phyloP scores from a whole-genome alignment of 35 echinoderm and acorn worm species.

The Heliocidaris erythrogramma region DNA sequence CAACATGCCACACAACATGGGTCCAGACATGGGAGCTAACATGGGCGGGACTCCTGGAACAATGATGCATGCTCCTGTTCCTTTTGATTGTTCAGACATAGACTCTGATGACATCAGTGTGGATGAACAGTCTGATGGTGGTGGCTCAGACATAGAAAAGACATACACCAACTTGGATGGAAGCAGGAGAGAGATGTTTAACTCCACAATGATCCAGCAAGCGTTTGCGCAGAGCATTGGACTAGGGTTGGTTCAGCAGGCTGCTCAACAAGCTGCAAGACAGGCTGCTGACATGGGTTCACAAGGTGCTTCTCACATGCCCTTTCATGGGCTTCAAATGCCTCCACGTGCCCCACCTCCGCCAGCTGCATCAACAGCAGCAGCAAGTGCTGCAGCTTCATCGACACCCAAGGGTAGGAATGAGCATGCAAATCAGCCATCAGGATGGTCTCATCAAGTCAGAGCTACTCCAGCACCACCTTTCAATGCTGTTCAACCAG shows the following conservation, averaged over 20 bases:
- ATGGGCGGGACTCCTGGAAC: conserved; percentile 15
- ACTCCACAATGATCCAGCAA: conserved; percentile 42
- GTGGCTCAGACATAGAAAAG: conserved; percentile 35
- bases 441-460: conserved; percentile 37
- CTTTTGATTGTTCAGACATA: conserved; percentile 42
- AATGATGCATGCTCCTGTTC: conserved; percentile 10
- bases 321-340: not conserved
- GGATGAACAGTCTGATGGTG: conserved; percentile 27
- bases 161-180: conserved; percentile 50
- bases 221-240: conserved; percentile 42
- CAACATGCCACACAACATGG: not conserved
- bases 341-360: not conserved
- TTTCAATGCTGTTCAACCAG: conserved; percentile 39
- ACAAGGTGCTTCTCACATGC: conserved; percentile 21
- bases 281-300: conserved; percentile 25
- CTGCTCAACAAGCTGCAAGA: conserved; percentile 24
- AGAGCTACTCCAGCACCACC: conserved; percentile 28
- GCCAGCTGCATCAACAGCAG: not conserved
- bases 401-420: not conserved
- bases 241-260: conserved; percentile 37
- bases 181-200: conserved; percentile 39
- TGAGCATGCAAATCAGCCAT: conserved; percentile 35
- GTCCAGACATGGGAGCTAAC: conserved; percentile 28
- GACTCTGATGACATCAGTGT: conserved; percentile 45
- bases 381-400: not conserved